phyloP scores from a whole-genome alignment of 2,113 vertebrate genomes.

The Cariama cristata region DNA sequence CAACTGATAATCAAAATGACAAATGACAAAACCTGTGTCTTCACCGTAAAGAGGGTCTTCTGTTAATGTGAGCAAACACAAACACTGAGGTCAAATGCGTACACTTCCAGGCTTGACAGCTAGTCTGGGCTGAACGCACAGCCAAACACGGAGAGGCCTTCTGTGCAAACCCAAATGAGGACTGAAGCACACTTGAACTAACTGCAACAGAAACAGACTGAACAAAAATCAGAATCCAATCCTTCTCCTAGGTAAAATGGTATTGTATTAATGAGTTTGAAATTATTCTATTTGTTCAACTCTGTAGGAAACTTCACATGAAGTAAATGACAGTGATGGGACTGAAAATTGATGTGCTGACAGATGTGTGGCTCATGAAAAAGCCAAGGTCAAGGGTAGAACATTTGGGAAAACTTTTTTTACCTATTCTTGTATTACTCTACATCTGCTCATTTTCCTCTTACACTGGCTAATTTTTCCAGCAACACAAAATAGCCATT shows the following conservation, averaged over 20 bases:
- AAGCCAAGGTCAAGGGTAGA: background rate
- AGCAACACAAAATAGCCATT: background rate
- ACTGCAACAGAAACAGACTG: background rate
- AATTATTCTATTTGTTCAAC: background rate
- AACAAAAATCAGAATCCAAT: background rate
- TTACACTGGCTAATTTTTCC: background rate
- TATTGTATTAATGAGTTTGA: background rate
- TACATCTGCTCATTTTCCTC: background rate
- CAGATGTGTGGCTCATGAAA: background rate
- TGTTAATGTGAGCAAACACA: rapidly evolving
- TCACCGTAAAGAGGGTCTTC: background rate
- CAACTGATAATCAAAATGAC: no score
- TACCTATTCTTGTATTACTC: background rate
- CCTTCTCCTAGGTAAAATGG: background rate
- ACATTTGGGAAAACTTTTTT: background rate
- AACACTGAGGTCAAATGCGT: background rate
- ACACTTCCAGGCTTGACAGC: background rate
- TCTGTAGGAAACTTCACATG: background rate
- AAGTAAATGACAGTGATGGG: background rate
- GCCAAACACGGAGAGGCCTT: background rate
- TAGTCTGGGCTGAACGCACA: background rate
- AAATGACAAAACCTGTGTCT: background rate
- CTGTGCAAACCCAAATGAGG: background rate
- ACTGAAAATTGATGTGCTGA: background rate
- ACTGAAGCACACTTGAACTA: background rate